Conservation (phyloP, 2,888 invertebrate genomes). For the Hetaerina titia region DNA sequence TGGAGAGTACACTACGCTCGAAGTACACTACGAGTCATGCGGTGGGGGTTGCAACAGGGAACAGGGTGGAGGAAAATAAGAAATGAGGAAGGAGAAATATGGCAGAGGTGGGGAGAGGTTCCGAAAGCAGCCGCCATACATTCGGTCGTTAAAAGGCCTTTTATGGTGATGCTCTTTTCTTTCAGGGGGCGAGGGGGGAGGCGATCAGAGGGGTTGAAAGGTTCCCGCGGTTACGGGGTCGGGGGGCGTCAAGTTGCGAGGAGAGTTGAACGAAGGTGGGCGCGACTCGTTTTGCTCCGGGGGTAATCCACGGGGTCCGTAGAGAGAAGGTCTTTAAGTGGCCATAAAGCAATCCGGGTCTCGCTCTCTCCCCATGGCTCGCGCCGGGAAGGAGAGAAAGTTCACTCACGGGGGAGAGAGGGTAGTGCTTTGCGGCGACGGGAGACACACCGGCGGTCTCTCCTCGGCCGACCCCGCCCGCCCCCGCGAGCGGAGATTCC, state of each 20-base stretch:
- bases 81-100: too few species aligned
- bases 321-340: not conserved
- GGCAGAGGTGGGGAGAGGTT: not conserved
- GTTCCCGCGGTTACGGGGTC: not conserved
- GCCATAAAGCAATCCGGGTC: not conserved
- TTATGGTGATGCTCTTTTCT: not conserved
- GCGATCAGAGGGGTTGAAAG: not conserved
- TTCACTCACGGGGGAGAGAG: too few species aligned
- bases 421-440: too few species aligned
- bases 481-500: too few species aligned
- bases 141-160: not conserved
- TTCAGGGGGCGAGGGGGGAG: not conserved
- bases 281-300: not conserved
- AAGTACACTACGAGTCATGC: not conserved
- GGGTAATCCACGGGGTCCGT: not conserved
- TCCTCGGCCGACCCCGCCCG: too few species aligned
- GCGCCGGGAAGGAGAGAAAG: too few species aligned
- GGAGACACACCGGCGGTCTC: too few species aligned
- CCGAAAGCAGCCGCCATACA: not conserved
- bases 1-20: too few species aligned
- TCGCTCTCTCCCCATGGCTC: too few species aligned
- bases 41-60: too few species aligned
- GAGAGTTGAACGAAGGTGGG: not conserved
- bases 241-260: not conserved
- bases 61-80: too few species aligned